Conservation (phyloP, 53 echinoderm and acorn worm species). For the Hippasteria phrygiana region DNA sequence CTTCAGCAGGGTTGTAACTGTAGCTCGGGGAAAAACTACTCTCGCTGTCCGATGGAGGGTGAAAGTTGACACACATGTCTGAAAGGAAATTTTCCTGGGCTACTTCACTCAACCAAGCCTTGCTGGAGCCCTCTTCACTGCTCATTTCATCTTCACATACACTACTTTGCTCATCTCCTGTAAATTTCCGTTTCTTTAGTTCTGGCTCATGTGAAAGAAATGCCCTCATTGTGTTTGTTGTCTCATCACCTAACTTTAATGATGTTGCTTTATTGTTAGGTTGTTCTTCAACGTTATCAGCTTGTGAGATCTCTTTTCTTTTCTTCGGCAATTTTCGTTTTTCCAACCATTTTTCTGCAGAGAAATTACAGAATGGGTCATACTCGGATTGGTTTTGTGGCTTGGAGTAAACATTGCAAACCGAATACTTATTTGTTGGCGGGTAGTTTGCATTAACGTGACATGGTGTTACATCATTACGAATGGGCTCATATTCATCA, state of each 20-base stretch:
- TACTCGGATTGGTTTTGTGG: constrained; percentile 41
- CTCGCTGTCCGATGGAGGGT: constrained; percentile 34
- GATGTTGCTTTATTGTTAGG: constrained; percentile 7
- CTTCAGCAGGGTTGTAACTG: constrained; percentile 20
- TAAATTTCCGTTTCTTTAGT: constrained; percentile 15
- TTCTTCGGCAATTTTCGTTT: not conserved
- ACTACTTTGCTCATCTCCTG: not conserved
- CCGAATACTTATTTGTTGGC: constrained; percentile 27
- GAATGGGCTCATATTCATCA: constrained; percentile 43
- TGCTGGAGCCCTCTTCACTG: not conserved
- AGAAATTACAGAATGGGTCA: constrained; percentile 62
- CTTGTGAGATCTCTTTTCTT: not conserved
- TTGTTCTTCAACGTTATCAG: not conserved
- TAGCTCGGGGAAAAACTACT: constrained; percentile 27
- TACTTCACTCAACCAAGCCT: constrained; percentile 26
- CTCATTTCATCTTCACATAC: not conserved
- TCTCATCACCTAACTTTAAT: constrained; percentile 22
- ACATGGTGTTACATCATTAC: constrained; percentile 10
- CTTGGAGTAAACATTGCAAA: not conserved
- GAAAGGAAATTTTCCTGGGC: constrained; percentile 2
- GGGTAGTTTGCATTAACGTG: constrained; percentile 15
- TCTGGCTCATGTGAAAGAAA: constrained; percentile 20
- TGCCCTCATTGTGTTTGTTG: not conserved
- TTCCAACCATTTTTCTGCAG: constrained; percentile 7
- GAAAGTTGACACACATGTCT: constrained; percentile 8